These are phyloP conservation scores for Drosophila kanekoi DNA, from an alignment of 2,888 invertebrate genomes.

Conservation along the genomic window DNA sequence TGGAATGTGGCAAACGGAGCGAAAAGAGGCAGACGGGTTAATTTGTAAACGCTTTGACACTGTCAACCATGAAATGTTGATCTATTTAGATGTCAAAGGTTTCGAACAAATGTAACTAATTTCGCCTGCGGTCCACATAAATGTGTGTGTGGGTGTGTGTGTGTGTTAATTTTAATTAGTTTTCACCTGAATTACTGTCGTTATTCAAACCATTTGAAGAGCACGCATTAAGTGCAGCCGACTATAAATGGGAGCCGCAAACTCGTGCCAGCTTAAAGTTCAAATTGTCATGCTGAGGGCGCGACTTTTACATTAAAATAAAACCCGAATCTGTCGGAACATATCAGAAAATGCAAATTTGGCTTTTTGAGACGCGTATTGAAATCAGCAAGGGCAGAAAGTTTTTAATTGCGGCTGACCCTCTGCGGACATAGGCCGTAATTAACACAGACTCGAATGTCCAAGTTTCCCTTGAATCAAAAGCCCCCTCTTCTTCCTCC, in stretches of 20 bases:
- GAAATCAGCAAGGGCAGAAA: slow-evolving; percentile 42
- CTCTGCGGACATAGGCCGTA: slow-evolving; percentile 61
- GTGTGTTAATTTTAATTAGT: slow-evolving; percentile 38
- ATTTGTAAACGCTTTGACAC: slow-evolving; percentile 28
- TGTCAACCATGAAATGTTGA: slow-evolving; percentile 5
- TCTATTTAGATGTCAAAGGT: slow-evolving; percentile 37
- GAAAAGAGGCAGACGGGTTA: background rate
- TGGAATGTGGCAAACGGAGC: background rate
- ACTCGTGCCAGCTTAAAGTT: background rate
- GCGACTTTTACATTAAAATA: slow-evolving; percentile 4
- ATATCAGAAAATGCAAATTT: slow-evolving; percentile 27
- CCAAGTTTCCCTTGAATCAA: background rate
- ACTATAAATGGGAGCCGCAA: background rate
- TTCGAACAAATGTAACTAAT: slow-evolving; percentile 25
- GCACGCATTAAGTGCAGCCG: too few species aligned
- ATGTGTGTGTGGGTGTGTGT: background rate
- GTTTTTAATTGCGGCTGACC: slow-evolving; percentile 68
- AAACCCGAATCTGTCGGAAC: slow-evolving; percentile 7
- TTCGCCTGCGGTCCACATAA: slow-evolving; percentile 18
- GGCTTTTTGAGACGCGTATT: slow-evolving; percentile 4
- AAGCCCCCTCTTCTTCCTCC: background rate
- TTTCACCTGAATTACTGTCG: slow-evolving; percentile 32
- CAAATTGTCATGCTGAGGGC: background rate
- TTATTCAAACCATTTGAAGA: slow-evolving; percentile 1
- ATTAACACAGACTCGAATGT: slow-evolving; percentile 62